These are phyloP conservation scores for Calidris pugnax DNA, from an alignment of 2,113 vertebrate genomes.

Conservation along the genomic window DNA sequence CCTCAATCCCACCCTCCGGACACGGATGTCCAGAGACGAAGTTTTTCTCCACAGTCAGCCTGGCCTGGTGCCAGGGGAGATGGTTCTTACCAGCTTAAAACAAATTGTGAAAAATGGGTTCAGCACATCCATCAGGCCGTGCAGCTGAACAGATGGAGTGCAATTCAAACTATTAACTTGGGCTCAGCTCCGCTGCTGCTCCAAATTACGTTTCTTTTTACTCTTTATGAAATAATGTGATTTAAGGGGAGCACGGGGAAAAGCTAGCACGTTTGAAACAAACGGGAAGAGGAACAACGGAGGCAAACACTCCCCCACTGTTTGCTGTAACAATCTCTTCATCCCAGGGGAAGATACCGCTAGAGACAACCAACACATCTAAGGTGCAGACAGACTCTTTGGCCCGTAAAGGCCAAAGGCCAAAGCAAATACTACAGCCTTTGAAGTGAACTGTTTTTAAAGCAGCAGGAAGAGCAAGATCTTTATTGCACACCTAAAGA, in stretches of 20 bases:
- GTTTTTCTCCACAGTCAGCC: slow-evolving; percentile 38
- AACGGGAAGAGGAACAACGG: slow-evolving; percentile 2
- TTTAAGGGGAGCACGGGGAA: slow-evolving; percentile 1
- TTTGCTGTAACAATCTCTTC: slow-evolving; percentile 17
- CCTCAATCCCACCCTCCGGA: not conserved
- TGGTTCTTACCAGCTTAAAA: slow-evolving; percentile 72
- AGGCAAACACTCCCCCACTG: slow-evolving; percentile 15
- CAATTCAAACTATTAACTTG: slow-evolving; percentile 76
- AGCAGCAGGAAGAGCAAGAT: not conserved
- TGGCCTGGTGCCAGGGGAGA: slow-evolving; percentile 68
- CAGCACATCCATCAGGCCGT: slow-evolving; percentile 70
- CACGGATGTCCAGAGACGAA: slow-evolving; percentile 38
- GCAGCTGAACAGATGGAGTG: slow-evolving; percentile 76
- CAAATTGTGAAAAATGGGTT: slow-evolving; percentile 78
- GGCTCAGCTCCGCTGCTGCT: slow-evolving; percentile 67
- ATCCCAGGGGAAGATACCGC: not conserved
- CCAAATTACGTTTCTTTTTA: slow-evolving; percentile 74
- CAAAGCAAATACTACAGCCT: slow-evolving; percentile 24
- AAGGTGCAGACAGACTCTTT: not conserved
- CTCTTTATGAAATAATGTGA: slow-evolving; percentile 69
- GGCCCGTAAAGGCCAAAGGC: not conserved
- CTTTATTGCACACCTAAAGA: not conserved
- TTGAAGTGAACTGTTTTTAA: slow-evolving; percentile 29
- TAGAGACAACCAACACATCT: not conserved
- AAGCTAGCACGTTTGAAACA: not conserved